These are phyloP conservation scores for Chlorocebus sabaeus DNA, from an alignment of 2,113 vertebrate genomes.

Conservation along the genomic window DNA sequence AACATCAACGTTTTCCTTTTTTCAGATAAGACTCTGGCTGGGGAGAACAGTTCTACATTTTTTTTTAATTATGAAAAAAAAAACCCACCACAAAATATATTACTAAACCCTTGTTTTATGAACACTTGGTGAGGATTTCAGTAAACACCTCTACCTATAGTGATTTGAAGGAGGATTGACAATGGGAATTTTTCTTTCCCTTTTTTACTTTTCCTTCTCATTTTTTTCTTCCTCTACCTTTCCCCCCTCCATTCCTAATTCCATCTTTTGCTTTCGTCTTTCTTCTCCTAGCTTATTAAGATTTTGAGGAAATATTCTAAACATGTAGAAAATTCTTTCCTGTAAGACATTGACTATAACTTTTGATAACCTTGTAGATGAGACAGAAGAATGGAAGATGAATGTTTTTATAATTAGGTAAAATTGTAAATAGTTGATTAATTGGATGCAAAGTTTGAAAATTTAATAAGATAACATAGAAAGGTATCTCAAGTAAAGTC, in stretches of 20 bases:
- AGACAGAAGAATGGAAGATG: background rate
- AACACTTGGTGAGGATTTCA: rapidly evolving
- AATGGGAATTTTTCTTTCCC: background rate
- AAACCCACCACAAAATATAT: too few relatives aligned
- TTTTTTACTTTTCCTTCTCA: background rate
- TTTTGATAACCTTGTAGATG: background rate
- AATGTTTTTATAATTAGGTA: background rate
- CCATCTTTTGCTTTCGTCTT: background rate
- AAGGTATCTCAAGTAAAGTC: background rate
- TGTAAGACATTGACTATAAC: background rate
- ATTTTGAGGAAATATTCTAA: background rate
- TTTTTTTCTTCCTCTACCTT: background rate
- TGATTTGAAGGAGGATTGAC: background rate
- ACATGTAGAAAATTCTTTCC: background rate
- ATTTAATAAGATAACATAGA: constrained; percentile 16
- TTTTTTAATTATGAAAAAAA: background rate
- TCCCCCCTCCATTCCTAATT: background rate
- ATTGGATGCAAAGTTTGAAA: background rate
- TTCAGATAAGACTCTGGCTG: background rate
- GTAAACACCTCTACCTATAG: rapidly evolving
- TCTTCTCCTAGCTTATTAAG: background rate
- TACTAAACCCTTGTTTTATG: background rate
- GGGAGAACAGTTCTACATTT: background rate
- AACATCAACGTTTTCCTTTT: background rate
- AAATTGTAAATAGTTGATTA: constrained; percentile 11